Evolutionary conservation across 2,888 invertebrate species (phyloP), one percentile per base, ranked within the genome.

Genomic region (Archaeoteleia sp.): DNA sequence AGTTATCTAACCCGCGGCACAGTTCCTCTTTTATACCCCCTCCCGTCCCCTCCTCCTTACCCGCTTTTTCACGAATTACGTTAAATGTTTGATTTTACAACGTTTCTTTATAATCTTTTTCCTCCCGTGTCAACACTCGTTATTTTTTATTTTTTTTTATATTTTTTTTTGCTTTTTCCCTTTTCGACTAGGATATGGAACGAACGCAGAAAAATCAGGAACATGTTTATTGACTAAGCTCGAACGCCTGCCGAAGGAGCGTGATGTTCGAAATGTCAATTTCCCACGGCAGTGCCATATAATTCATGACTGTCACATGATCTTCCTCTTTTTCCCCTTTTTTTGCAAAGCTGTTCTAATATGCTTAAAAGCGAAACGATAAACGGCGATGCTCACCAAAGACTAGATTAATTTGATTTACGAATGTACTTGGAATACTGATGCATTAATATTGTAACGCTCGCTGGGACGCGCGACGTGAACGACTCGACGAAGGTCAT

Each of bases 331-430:
- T 15, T 60, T 37, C 13, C 30, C 13, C 35, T 51, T 35, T 23
- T 25, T 14, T 42, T 25, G 9, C 54, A 60, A 63, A 63, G 55
- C 55, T 53, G 43, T 34, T 58, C 54, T 63, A 63, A 54, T n/a
- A n/a, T 68, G 58, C 58, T 68, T 9, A 63, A 68, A 60, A 68
- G 63, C 58, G 48, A 68, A 68, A 68, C 54, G 58, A 63, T 57
- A 68, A 67, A 57, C 60, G 57, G 43, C 71, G 75, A 81, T 80
- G 80, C 80, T 82, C 80, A 72, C 79, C 79, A 77, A 78, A 81
- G 84, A 83, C 83, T 84, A 84, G 83, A 84, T 81, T 84, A 79
- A 81, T 84, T 83, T 83, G 82, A 83, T 83, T 85, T 82, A 80
- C 76, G 79, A 83, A 84, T 79, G 76, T 78, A 81, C 80, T 81